Percentiles rank a stretch among this genome's conserved stretches.
phyloP scores from a whole-genome alignment of 2,113 vertebrate species.

The Antechinus flavipes region DNA sequence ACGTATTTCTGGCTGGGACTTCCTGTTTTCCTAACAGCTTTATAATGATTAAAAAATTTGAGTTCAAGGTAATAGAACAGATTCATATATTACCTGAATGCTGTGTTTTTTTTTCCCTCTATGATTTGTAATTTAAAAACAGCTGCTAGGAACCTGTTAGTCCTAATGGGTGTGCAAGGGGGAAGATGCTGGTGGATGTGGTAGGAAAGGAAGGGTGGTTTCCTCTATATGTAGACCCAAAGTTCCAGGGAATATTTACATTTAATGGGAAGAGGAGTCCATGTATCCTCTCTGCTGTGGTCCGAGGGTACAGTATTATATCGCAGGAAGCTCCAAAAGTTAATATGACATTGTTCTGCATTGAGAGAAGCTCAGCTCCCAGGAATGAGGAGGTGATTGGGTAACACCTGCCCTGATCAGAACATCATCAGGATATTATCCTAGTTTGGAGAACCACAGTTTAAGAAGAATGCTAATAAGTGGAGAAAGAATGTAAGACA shows the following conservation, averaged over 20 bases:
- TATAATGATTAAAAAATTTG: not conserved
- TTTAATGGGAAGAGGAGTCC: not conserved
- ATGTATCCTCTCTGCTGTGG: not conserved
- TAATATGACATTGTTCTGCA: not conserved
- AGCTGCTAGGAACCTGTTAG: not conserved
- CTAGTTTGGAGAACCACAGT: not conserved
- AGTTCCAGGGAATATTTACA: not conserved
- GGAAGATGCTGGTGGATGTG: not conserved
- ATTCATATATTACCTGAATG: not conserved
- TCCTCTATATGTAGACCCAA: not conserved
- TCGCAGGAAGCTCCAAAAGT: not conserved
- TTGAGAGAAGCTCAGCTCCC: not conserved
- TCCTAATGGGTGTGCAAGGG: not conserved
- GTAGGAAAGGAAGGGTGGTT: not conserved
- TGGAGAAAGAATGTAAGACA: not conserved
- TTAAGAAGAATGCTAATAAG: not conserved
- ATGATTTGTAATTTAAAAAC: not conserved
- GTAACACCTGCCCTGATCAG: not conserved
- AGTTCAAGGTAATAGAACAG: not conserved
- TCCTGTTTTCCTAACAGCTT: not conserved
- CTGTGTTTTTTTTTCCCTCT: not conserved
- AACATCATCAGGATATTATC: not conserved
- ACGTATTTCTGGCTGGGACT: not conserved
- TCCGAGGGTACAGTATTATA: not conserved
- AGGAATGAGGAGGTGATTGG: not conserved